phyloP scores from a whole-genome alignment of 2,888 invertebrate genomes.

The Onthophagus sagittarius region DNA sequence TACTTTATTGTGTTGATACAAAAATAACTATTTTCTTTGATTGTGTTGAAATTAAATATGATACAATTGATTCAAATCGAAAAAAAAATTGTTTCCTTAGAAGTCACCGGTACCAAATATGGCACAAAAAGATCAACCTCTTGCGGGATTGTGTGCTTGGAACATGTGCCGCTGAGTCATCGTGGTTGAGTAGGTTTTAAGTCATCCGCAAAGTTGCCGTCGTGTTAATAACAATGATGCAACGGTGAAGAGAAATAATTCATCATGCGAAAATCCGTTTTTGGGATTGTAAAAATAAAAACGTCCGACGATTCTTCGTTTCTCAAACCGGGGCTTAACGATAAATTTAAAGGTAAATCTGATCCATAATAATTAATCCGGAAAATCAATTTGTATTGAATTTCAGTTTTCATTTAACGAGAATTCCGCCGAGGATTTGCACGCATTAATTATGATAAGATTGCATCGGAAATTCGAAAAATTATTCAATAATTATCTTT shows the following conservation, averaged over 20 bases:
- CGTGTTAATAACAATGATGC: neutral
- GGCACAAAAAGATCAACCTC: neutral
- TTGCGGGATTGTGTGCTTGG: neutral
- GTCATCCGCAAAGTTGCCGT: neutral
- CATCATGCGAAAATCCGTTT: neutral
- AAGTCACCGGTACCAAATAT: neutral
- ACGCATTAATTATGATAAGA: neutral
- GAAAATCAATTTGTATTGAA: neutral
- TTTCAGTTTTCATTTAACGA: neutral
- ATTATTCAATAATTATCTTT: no score
- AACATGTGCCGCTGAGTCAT: neutral
- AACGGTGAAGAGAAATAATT: neutral
- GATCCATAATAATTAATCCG: neutral
- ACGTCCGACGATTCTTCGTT: neutral
- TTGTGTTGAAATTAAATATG: neutral
- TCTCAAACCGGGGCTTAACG: neutral
- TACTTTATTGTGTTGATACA: no score
- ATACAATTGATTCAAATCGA: neutral
- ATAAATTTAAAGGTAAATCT: neutral
- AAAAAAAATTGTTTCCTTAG: neutral
- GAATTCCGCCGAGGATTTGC: neutral
- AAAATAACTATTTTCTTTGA: neutral
- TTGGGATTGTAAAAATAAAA: neutral
- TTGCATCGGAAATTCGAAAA: neutral
- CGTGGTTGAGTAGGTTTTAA: neutral